Conservation (phyloP, 2,888 invertebrate genomes). For the Caenorhabditis sinica region DNA sequence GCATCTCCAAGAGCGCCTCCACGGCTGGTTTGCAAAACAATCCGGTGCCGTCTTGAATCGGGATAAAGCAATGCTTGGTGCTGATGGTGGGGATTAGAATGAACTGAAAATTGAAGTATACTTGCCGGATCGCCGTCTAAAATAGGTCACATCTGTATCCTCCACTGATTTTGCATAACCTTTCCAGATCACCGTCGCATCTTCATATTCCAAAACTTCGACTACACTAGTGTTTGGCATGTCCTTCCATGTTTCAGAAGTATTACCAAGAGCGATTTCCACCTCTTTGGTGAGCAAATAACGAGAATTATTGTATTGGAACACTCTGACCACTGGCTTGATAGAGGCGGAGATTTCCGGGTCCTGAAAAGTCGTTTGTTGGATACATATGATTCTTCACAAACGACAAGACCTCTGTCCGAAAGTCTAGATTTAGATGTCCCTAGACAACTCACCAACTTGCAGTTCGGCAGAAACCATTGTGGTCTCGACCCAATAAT, state of each 20-base stretch:
- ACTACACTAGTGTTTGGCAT: not conserved
- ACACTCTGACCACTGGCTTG: not conserved
- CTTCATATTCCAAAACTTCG: not conserved
- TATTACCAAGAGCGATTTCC: not conserved
- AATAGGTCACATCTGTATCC: not conserved
- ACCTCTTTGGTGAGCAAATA: not conserved
- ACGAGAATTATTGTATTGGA: not conserved
- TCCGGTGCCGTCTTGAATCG: not conserved
- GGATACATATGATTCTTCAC: too few relatives aligned
- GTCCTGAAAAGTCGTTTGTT: too few relatives aligned
- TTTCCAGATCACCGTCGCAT: not conserved
- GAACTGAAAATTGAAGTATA: slow-evolving; percentile 8
- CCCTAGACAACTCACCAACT: not conserved
- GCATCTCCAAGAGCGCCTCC: not conserved
- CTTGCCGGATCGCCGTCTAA: too few relatives aligned
- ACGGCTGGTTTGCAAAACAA: not conserved
- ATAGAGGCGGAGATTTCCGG: not conserved
- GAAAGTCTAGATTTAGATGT: too few relatives aligned
- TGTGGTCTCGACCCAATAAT: not conserved
- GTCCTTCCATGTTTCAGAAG: not conserved
- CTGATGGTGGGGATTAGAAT: not conserved
- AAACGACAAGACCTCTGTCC: too few relatives aligned
- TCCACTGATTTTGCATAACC: not conserved
- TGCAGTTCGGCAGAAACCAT: not conserved
- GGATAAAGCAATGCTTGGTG: not conserved